A percentile compares a stretch with the other conserved stretches of the same genome.
phyloP scores from a whole-genome alignment of 2,888 invertebrate species.

The Synergus itoensis region DNA sequence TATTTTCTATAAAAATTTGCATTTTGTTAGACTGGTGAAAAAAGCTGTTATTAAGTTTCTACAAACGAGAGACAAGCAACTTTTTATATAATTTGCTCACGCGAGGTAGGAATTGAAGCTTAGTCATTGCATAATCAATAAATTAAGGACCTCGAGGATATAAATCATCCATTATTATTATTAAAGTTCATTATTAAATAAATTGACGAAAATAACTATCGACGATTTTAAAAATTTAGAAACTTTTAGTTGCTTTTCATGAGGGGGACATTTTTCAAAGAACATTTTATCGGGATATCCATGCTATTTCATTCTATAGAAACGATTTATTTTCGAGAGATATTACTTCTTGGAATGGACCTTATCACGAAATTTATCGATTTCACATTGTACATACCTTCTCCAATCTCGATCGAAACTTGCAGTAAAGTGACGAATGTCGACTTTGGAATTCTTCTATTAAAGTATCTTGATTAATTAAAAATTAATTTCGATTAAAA shows the following conservation, averaged over 20 bases:
- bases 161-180: neutral
- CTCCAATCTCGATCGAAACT: neutral
- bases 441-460: neutral
- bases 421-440: neutral
- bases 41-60: neutral
- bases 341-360: constrained; percentile 5
- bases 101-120: neutral
- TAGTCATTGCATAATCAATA: neutral
- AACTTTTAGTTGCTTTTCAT: neutral
- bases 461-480: neutral
- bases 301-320: neutral
- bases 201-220: neutral
- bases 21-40: too few relatives aligned
- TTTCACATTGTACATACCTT: neutral
- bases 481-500: neutral
- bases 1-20: too few relatives aligned
- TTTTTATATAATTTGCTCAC: neutral
- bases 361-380: constrained; percentile 3
- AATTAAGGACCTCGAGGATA: neutral
- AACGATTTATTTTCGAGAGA: constrained; percentile 12
- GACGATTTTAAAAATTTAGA: neutral
- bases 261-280: neutral
- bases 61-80: neutral
- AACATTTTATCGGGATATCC: neutral
- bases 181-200: neutral